Evolutionary conservation across 2,888 invertebrate genomes (phyloP), one percentile per base, ranked within the genome.

Genomic region (Muschampia plurimacula): DNA sequence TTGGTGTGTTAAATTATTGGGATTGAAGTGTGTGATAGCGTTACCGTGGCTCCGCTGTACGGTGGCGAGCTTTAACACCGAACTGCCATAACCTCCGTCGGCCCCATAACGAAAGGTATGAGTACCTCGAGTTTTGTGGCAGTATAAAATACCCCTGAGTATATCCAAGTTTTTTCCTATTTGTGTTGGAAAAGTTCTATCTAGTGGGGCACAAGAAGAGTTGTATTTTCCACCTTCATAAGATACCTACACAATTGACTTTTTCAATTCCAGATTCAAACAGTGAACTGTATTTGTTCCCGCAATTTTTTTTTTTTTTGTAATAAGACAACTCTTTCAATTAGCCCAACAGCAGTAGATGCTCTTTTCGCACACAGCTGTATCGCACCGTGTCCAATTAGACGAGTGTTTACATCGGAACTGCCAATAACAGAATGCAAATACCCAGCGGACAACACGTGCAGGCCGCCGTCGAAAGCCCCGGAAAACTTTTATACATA

Each of bases 381-480:
- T 22, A 59, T 52, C 13, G 46, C 9, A 55, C 32, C 28, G 65
- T 82, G 84, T 88, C 86, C 90, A 91, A 92, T 93, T 91, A 90
- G 87, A 85, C 81, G 82, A 85, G 82, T 91, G 88, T 91, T 89
- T 91, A 89, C 91, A 89, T 84, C 83, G 84, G 82, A 81, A 86
- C 86, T 85, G 86, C 88, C 91, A 91, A 93, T 92, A 92, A 91
- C 90, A 85, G 85, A 60, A 60, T n/a, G 32, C 22, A 93, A 93
- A 93, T 92, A 91, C 82, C 81, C 83, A 86, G 82, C 79, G 85
- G 81, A 87, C 84, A 84, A 83, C 86, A 85, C 81, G 82, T 81
- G 77, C 80, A 72, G 75, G 77, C 78, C 36, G 39, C 39, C 36
- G 36, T 32, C 36, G 76, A 36, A 44, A 44, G 15, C 62, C 39